Evolutionary conservation across 2,113 vertebrate species (phyloP), one percentile per base, ranked within the genome.

Genomic region (Phycodurus eques): DNA sequence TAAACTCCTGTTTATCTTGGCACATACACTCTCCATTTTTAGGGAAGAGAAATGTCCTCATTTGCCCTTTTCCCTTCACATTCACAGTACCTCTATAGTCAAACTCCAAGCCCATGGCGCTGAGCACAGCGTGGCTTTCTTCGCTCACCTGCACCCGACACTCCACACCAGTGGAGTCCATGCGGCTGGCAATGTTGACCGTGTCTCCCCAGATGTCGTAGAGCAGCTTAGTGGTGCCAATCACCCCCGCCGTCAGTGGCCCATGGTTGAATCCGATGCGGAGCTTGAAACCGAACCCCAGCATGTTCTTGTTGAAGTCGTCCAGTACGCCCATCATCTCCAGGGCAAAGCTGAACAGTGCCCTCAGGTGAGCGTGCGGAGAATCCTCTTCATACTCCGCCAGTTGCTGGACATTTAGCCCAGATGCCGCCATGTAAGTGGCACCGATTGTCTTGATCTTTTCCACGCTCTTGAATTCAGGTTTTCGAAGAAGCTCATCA

Each of bases 121-220:
- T 95, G 49, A 99, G 94, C 81, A 95, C 92, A 0, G 92, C 91
- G 74, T 98, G 96, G 91, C 97, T 99, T 86, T 98, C 97, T 80
- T 99, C 96, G 27, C 98, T 98, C 91, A 98, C 97, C 92, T 99
- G 98, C 72, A 99, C 94, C 27, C 97, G 95, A 77, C 96, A 99
- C 89, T 99, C 98, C 1, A 99, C 94, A 0, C 97, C 98, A 0
- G 98, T 99, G 77, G 96, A 96, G 92, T 99, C 97, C 98, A 99
- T 99, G 53, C 97, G 94, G 88, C 98, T 99, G 22, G 97, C 98
- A 0, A 99, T 99, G 90, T 99, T 99, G 78, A 99, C 98, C 0
- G 98, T 99, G 93, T 99, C 98, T 0, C 98, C 98, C 98, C 98
- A 99, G 62, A 99, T 98, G 90, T 99, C 98, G 0, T 99, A 99